Base-by-base conservation (phyloP, 1,140 invertebrate genomes). In the Macrobrachium nipponense region DNA sequence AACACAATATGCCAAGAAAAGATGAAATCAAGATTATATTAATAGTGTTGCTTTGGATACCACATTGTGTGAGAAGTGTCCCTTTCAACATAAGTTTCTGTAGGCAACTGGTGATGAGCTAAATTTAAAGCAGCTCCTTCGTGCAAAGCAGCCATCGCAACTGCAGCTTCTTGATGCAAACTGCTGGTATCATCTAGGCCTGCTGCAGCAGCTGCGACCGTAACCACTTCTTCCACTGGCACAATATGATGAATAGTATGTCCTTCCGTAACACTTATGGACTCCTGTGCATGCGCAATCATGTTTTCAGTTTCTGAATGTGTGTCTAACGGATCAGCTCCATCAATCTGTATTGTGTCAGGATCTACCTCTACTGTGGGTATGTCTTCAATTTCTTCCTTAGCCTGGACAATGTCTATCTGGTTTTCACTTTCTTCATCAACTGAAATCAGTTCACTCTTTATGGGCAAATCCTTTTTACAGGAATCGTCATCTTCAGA, bases 91-190 rank as follows among this genome's bases (percentile, higher is more conserved):
- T 86, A 86, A 5, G 77, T 72, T 61, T 86, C 83, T 79, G 79
- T 76, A 73, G 83, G 76, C 76, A 86, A 43, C 76, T 86, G 83
- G 76, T 86, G 83, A 18, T 86, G 83, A 61, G 83, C 68, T 18
- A 86, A 61, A 58, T 79, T 86, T 60, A 78, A 66, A 8, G 80
- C 80, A 61, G 76, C 83, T 61, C 83, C 83, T 59, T 86, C 83
- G 70, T 86, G 83, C 59, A 86, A 62, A 14, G 83, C 83, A 72
- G 83, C 83, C 83, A 86, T 86, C 18, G 83, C 83, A 64, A 86
- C 83, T 15, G 83, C 83, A 43, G 83, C 83, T 44, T 86, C 83
- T 43, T 86, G 83, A 43, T 86, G 83, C 36, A 86, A 64, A 72
- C 73, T 60, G 27, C 23, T 73, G 7, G 83, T 86, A 12, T 86